These are phyloP conservation scores for Lepidonotus clava DNA, from an alignment of 2,888 invertebrate species.

Conservation along the genomic window DNA sequence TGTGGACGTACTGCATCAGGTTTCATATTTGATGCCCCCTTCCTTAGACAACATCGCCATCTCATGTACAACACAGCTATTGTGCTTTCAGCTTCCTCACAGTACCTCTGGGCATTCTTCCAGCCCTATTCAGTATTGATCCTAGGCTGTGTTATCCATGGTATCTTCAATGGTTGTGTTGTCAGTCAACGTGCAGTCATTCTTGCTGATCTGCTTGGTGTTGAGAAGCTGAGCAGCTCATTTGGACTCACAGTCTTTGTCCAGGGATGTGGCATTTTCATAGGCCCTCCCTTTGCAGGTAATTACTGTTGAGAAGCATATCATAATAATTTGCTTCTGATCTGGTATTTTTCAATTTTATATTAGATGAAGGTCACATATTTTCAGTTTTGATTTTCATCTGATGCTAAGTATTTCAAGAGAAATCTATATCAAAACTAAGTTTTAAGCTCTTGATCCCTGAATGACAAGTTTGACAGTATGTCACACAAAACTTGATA, in stretches of 20 bases:
- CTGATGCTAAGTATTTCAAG: too few relatives aligned
- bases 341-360: too few relatives aligned
- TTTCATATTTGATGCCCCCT: constrained; percentile 66
- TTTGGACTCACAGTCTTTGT: constrained; percentile 70
- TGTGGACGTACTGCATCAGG: constrained; percentile 87
- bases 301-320: too few relatives aligned
- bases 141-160: constrained; percentile 65
- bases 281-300: constrained; percentile 73
- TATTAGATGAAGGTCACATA: too few relatives aligned
- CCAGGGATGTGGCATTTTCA: constrained; percentile 71
- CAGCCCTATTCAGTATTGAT: constrained; percentile 64
- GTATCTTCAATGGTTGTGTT: constrained; percentile 68
- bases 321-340: too few relatives aligned
- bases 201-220: constrained; percentile 70
- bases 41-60: constrained; percentile 65
- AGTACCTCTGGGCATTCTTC: constrained; percentile 65
- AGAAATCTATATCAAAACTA: too few relatives aligned
- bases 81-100: constrained; percentile 61
- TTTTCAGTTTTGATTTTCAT: too few relatives aligned
- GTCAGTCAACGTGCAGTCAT: constrained; percentile 71
- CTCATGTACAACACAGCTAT: constrained; percentile 66
- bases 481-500: too few relatives aligned
- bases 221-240: constrained; percentile 69
- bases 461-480: too few relatives aligned
- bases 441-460: too few relatives aligned